Conservation (phyloP, 2,797 vertebrate species). For the Gymnoscopelus braueri region DNA sequence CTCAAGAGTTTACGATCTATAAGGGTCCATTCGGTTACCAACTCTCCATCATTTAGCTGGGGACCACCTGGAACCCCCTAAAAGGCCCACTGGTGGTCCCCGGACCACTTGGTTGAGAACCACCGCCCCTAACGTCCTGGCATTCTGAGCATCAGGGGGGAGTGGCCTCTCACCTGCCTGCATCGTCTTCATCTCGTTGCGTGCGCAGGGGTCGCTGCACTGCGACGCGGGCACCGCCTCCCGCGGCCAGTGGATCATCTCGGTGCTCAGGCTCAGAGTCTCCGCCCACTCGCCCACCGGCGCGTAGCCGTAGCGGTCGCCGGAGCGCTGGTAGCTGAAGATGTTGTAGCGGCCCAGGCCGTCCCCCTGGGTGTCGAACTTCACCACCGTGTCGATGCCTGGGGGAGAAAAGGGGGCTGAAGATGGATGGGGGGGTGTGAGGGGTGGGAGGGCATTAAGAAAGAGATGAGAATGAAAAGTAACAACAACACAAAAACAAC, state of each 20-base stretch:
- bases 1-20: too few species aligned
- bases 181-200: constrained; percentile 99
- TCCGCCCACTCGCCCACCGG: constrained; percentile 97
- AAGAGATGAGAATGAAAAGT: constrained; percentile 32
- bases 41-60: too few species aligned
- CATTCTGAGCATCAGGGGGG: too few species aligned
- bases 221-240: constrained; percentile 89
- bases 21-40: too few species aligned
- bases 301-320: constrained; percentile 88
- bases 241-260: constrained; percentile 93
- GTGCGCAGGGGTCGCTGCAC: constrained; percentile 97
- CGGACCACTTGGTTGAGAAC: too few species aligned
- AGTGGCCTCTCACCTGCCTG: constrained; percentile 85
- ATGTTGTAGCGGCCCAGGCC: constrained; percentile 96
- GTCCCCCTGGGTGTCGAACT: constrained; percentile 95
- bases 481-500: constrained; percentile 40
- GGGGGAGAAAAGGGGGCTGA: constrained; percentile 91
- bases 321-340: constrained; percentile 92
- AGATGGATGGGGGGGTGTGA: constrained; percentile 6
- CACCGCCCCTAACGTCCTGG: too few species aligned
- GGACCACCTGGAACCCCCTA: too few species aligned
- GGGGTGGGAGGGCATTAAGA: constrained; percentile 27
- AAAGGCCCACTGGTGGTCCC: too few species aligned
- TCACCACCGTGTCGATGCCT: constrained; percentile 88
- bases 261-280: constrained; percentile 87